Base-by-base conservation (phyloP, 2,888 invertebrate species). In the Ophion ellenae region DNA sequence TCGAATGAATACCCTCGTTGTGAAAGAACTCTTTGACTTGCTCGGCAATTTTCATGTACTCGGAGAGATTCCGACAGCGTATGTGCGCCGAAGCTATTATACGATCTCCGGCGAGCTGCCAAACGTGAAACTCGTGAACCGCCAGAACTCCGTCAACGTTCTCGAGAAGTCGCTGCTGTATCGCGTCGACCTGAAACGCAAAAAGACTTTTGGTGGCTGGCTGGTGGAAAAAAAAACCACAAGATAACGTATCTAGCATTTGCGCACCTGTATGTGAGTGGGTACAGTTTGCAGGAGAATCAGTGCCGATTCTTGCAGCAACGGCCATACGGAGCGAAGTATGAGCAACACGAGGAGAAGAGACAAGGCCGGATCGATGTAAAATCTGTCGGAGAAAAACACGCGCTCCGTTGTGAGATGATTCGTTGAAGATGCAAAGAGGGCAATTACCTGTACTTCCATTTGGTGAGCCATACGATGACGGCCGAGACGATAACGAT, bases 251-350 rank as follows among this genome's bases (percentile, higher is more conserved):
- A 61, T 20, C 7, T 1, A 61, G 78, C 67, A 40, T 81, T 78
- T 36, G 47, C 81, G 73, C 86, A 90, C 96, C 95, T 98, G 97
- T 92, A 99, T 98, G 94, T 99, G 99, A 20, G 98, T 98, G 74
- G 99, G 99, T 84, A 99, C 99, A n/a, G 99, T 99, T 95, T 99
- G 99, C 73, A 99, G 95, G 85, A 99, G 95, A 92, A 99, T 99
- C 87, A 99, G 95, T 4, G 99, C 99, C 0, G 99, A 99, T 94
- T 99, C 99, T 90, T 98, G 96, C 74, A 99, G 95, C 88, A 99
- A 94, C 7, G 98, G 98, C 98, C 98, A 98, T 20, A 98, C 98
- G 0, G 98, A 98, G 87, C 97, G 96, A 87, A 98, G 94, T 89
- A 99, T 99, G 67, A 99, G 95, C 57, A 97, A 94, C 11, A 99